These are phyloP conservation scores for Anguilla obscura DNA, from an alignment of 2,797 vertebrate species.

Conservation along the genomic window DNA sequence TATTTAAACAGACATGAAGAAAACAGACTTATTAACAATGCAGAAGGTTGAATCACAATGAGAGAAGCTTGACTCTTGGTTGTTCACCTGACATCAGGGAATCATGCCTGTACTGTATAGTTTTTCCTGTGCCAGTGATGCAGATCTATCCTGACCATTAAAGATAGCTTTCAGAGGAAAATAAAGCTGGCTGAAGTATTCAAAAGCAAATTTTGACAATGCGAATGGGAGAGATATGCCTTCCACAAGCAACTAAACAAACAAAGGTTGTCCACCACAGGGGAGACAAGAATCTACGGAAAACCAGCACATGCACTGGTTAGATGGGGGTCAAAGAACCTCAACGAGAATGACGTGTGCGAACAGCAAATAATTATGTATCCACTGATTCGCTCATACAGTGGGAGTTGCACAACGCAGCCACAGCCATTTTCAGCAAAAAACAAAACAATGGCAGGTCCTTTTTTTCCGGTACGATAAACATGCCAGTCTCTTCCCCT, in stretches of 20 bases:
- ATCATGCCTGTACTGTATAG: conserved; percentile 61
- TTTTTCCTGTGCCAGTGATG: conserved; percentile 62
- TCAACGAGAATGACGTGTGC: conserved; percentile 63
- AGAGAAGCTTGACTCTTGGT: conserved; percentile 46
- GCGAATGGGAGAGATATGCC: conserved; percentile 62
- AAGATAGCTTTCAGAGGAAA: conserved; percentile 66
- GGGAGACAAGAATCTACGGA: conserved; percentile 71
- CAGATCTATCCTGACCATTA: conserved; percentile 66
- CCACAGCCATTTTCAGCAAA: conserved; percentile 57
- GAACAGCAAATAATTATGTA: conserved; percentile 66
- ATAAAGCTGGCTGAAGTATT: conserved; percentile 58
- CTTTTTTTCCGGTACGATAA: conserved; percentile 45
- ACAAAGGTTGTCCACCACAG: conserved; percentile 57
- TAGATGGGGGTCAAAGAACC: conserved; percentile 66
- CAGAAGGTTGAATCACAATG: not conserved
- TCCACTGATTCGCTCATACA: conserved; percentile 64
- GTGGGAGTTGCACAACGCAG: conserved; percentile 50
- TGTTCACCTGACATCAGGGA: conserved; percentile 63
- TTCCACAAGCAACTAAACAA: conserved; percentile 34
- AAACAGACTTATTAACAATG: not conserved
- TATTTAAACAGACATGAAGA: not conserved
- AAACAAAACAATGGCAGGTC: conserved; percentile 50
- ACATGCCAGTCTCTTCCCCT: conserved; percentile 43
- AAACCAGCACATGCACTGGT: conserved; percentile 72
- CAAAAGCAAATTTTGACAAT: conserved; percentile 64